These are phyloP conservation scores for Hephaestus fuliginosus DNA, from an alignment of 2,797 vertebrate species.

Conservation along the genomic window DNA sequence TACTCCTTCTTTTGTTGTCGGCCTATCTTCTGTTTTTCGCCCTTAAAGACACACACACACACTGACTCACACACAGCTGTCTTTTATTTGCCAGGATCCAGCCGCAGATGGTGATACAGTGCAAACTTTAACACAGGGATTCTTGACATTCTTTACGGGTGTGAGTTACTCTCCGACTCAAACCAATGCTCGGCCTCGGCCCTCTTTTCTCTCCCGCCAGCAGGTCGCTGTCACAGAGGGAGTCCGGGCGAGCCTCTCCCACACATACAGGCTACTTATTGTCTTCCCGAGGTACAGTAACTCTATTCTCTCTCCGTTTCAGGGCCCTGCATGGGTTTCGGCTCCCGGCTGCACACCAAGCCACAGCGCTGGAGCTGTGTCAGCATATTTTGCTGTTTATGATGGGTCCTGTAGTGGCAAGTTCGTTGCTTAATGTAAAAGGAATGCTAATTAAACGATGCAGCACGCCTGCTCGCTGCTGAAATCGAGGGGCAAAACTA, in stretches of 20 bases:
- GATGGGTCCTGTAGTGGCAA: conserved; percentile 72
- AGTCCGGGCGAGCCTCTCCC: conserved; percentile 28
- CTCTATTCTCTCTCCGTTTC: conserved; percentile 16
- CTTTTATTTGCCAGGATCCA: conserved; percentile 81
- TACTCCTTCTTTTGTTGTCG: conserved; percentile 21
- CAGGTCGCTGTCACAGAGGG: conserved; percentile 65
- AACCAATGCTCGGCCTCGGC: conserved; percentile 43
- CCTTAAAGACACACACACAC: conserved; percentile 26
- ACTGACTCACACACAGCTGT: conserved; percentile 72
- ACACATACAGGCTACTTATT: conserved; percentile 45
- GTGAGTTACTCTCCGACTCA: conserved; percentile 70
- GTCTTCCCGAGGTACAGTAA: conserved; percentile 47
- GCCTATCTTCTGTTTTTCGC: conserved; percentile 15
- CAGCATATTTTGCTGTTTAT: conserved; percentile 69
- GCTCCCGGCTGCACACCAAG: conserved; percentile 6
- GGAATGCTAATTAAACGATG: conserved; percentile 78
- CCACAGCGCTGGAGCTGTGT: conserved; percentile 36
- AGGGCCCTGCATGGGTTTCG: conserved; percentile 6
- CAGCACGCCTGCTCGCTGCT: conserved; percentile 19
- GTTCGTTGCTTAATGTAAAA: conserved; percentile 65
- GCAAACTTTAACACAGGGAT: conserved; percentile 84
- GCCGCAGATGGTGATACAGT: conserved; percentile 77
- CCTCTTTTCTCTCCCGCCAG: conserved; percentile 47
- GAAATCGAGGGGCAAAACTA: conserved; percentile 35
- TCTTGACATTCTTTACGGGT: conserved; percentile 83